phyloP scores from a whole-genome alignment of 2,797 vertebrate genomes.

The Clarias platycephalus region DNA sequence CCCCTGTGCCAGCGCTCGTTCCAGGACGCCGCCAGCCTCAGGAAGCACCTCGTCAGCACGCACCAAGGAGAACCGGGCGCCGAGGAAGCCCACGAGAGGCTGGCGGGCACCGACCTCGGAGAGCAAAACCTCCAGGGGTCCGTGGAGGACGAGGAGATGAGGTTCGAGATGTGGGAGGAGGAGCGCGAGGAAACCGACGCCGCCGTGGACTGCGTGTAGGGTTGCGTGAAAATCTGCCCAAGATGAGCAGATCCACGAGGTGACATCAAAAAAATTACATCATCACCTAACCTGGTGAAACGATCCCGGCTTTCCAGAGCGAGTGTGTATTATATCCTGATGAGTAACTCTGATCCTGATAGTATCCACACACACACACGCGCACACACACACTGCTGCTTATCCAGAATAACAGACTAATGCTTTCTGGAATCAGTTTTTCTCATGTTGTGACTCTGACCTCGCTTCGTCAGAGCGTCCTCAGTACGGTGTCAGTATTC shows the following conservation, averaged over 20 bases:
- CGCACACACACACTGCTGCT: too few relatives aligned
- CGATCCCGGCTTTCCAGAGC: not conserved
- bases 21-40: constrained; percentile 76
- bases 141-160: constrained; percentile 76
- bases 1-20: constrained; percentile 80
- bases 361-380: not conserved
- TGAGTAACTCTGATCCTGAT: not conserved
- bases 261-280: too few relatives aligned
- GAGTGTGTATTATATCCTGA: not conserved
- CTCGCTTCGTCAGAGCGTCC: not conserved
- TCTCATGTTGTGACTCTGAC: too few relatives aligned
- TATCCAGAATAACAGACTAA: too few relatives aligned
- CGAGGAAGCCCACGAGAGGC: constrained; percentile 69
- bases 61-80: constrained; percentile 67
- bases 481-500: not conserved
- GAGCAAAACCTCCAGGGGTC: constrained; percentile 60
- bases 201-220: constrained; percentile 74
- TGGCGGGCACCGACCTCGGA: constrained; percentile 54
- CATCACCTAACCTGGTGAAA: not conserved
- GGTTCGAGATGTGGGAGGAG: constrained; percentile 77
- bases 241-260: not conserved
- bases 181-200: constrained; percentile 73
- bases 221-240: not conserved
- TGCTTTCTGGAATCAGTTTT: too few relatives aligned
- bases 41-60: constrained; percentile 75